Conservation (phyloP, 2,888 invertebrate genomes). For the Germaria angustata region DNA sequence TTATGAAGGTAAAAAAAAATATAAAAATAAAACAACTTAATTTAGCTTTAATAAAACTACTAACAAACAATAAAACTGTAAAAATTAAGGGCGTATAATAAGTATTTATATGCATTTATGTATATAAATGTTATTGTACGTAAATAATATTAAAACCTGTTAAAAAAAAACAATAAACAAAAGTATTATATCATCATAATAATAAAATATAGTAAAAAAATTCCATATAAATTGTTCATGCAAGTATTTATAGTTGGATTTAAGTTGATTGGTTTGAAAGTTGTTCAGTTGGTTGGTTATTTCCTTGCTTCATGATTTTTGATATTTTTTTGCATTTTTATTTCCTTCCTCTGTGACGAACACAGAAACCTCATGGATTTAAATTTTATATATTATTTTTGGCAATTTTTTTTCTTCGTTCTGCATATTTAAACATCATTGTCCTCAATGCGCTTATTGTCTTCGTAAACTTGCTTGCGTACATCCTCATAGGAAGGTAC, state of each 20-base stretch:
- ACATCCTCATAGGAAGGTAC: slow-evolving; percentile 78
- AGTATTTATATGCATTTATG: not conserved
- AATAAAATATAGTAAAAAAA: slow-evolving; percentile 20
- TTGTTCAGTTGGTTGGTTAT: slow-evolving; percentile 35
- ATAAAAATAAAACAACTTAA: not conserved
- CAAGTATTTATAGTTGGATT: slow-evolving; percentile 33
- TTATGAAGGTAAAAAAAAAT: slow-evolving; percentile 12
- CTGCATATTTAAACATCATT: slow-evolving; percentile 70
- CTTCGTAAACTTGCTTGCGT: slow-evolving; percentile 74
- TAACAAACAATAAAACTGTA: slow-evolving; percentile 26
- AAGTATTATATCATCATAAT: slow-evolving; percentile 21
- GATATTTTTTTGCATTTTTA: not conserved
- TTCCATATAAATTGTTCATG: slow-evolving; percentile 44
- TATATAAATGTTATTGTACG: not conserved
- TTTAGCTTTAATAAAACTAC: slow-evolving; percentile 7
- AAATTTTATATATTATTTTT: not conserved
- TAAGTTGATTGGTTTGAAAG: slow-evolving; percentile 36
- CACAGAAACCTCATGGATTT: slow-evolving; percentile 9
- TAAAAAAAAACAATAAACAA: slow-evolving; percentile 36
- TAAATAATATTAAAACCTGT: not conserved
- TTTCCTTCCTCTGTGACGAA: slow-evolving; percentile 14
- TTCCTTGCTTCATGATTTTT: slow-evolving; percentile 19
- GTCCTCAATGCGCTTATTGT: slow-evolving; percentile 72
- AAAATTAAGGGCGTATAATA: slow-evolving; percentile 10
- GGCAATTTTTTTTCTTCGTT: not conserved